Conservation (phyloP, 2,113 vertebrate species). For the Motacilla alba region DNA sequence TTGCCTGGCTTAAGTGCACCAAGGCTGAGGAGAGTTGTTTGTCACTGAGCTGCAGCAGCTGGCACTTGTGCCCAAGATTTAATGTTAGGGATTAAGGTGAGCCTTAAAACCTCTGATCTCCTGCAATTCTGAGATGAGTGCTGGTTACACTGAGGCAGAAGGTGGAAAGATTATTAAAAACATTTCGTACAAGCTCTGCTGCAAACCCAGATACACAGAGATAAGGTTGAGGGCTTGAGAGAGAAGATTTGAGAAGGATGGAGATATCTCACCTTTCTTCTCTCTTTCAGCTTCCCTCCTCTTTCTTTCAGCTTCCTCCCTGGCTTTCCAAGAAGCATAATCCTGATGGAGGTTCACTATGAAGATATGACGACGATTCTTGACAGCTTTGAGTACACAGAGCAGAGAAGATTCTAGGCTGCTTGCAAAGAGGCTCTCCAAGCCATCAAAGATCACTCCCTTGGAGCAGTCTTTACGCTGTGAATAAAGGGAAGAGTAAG, state of each 20-base stretch:
- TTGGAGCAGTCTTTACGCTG: conserved; percentile 83
- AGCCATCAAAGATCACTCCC: conserved; percentile 83
- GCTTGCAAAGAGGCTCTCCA: conserved; percentile 79
- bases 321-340: conserved; percentile 69
- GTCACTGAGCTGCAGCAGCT: neutral
- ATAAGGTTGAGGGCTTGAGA: neutral
- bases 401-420: conserved; percentile 62
- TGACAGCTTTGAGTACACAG: conserved; percentile 82
- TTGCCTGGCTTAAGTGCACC: neutral
- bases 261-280: conserved; percentile 62
- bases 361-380: conserved; percentile 79
- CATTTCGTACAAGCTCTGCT: neutral
- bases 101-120: neutral
- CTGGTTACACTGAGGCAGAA: neutral
- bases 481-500: neutral
- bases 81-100: neutral
- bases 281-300: conserved; percentile 20
- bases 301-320: conserved; percentile 65
- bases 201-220: neutral
- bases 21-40: fast-evolving
- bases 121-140: neutral
- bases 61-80: neutral
- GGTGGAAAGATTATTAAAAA: neutral
- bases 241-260: neutral
- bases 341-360: conserved; percentile 80